Evolutionary conservation across 2,888 invertebrate genomes (phyloP).

Genomic region (Clistopyga incitator): DNA sequence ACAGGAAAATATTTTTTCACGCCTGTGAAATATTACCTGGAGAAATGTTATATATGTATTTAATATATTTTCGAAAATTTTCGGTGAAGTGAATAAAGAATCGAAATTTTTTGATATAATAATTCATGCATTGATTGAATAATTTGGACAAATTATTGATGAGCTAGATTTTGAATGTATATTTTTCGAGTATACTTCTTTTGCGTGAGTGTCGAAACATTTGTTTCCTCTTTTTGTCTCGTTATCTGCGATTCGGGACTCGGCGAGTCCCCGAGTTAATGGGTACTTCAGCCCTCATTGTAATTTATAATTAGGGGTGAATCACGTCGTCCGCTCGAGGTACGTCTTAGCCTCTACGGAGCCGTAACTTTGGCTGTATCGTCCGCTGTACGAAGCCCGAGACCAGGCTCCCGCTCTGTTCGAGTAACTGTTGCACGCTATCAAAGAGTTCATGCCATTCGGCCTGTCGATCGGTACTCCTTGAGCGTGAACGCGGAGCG

Average conservation of each 20-base stretch:
- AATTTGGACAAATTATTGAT: too few relatives aligned
- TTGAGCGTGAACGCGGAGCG: slow-evolving; percentile 87
- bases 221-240: not conserved
- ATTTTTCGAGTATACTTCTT: too few relatives aligned
- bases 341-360: slow-evolving; percentile 83
- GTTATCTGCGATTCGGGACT: not conserved
- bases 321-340: slow-evolving; percentile 82
- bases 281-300: slow-evolving; percentile 12
- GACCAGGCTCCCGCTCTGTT: slow-evolving; percentile 87
- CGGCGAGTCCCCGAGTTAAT: not conserved
- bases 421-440: slow-evolving; percentile 91
- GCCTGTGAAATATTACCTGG: too few relatives aligned
- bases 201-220: not conserved
- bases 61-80: too few relatives aligned
- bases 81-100: too few relatives aligned
- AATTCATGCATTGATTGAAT: too few relatives aligned
- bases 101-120: too few relatives aligned
- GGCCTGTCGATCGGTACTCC: slow-evolving; percentile 88
- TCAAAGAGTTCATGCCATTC: slow-evolving; percentile 90
- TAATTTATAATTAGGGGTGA: not conserved
- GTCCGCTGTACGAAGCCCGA: slow-evolving; percentile 85
- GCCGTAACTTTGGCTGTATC: slow-evolving; percentile 86
- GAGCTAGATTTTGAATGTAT: too few relatives aligned
- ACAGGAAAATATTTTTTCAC: too few relatives aligned
- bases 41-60: too few relatives aligned